Evolutionary conservation across 2,888 invertebrate species (phyloP).

Genomic region (Standfussiana lucernea): DNA sequence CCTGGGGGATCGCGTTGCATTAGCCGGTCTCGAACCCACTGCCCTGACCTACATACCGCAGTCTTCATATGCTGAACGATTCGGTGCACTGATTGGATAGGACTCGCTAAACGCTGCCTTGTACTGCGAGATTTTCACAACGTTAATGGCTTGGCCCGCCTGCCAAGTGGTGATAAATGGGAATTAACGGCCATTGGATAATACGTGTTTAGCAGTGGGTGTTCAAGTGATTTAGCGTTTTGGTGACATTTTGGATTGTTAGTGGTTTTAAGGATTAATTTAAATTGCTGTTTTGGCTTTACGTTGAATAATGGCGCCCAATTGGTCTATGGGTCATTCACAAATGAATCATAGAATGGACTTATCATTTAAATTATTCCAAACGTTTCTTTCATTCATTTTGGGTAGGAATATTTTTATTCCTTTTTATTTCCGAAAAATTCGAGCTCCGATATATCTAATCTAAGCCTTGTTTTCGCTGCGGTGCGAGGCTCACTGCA

Average conservation of each 20-base stretch:
- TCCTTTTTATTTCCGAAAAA: constrained; percentile 1
- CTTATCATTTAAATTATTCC: background rate
- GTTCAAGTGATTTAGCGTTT: background rate
- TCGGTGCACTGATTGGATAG: constrained; percentile 58
- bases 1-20: constrained; percentile 65
- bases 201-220: constrained; percentile 17
- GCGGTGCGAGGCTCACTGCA: constrained; percentile 21
- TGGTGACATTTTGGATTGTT: constrained; percentile 3
- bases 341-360: background rate
- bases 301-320: background rate
- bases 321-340: background rate
- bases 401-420: background rate
- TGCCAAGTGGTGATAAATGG: constrained; percentile 35
- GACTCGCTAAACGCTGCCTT: constrained; percentile 35
- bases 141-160: constrained; percentile 35
- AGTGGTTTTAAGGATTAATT: constrained; percentile 2
- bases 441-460: constrained; percentile 4
- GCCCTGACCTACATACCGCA: constrained; percentile 65
- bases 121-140: constrained; percentile 43
- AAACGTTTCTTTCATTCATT: background rate
- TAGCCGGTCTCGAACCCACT: constrained; percentile 65
- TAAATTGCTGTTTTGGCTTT: background rate
- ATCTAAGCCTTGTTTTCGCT: constrained; percentile 24
- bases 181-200: constrained; percentile 23
- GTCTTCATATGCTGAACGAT: constrained; percentile 60